phyloP scores from a whole-genome alignment of 2,113 vertebrate genomes.

The Malurus cyaneus region DNA sequence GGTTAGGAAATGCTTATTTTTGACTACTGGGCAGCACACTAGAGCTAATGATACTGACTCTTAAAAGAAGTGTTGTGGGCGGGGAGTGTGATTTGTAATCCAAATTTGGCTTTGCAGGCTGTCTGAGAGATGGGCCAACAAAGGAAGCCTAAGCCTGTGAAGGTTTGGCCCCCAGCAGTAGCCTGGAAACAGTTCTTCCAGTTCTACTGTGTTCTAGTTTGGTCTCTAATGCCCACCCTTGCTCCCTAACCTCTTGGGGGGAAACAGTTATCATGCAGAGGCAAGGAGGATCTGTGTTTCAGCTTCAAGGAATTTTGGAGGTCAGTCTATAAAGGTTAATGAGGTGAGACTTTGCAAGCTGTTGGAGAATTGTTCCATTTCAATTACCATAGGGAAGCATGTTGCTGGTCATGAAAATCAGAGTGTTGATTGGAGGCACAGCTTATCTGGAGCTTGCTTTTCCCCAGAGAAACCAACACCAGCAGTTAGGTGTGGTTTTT shows the following conservation, averaged over 20 bases:
- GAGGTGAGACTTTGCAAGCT: constrained; percentile 35
- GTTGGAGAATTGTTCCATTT: constrained; percentile 27
- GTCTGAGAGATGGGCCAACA: not conserved
- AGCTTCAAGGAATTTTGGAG: constrained; percentile 51
- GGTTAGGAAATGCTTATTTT: not conserved
- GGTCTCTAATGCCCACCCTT: not conserved
- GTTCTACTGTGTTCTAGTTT: not conserved
- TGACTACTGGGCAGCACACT: not conserved
- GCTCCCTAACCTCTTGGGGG: not conserved
- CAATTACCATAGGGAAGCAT: not conserved
- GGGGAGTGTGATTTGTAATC: not conserved
- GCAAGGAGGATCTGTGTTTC: not conserved
- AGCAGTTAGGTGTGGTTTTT: too few relatives aligned
- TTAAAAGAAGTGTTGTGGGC: not conserved
- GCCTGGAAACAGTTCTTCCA: not conserved
- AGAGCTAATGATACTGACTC: not conserved
- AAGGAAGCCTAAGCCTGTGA: not conserved
- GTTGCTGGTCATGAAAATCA: constrained; percentile 3
- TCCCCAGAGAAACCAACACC: not conserved
- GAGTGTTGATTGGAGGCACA: constrained; percentile 5
- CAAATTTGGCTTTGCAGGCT: not conserved
- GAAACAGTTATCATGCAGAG: not conserved
- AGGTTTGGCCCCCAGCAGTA: not conserved
- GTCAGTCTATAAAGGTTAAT: constrained; percentile 49
- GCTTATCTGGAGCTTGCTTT: constrained; percentile 19